Conservation (phyloP, 1,140 invertebrate genomes). For the Bacillus rossius region DNA sequence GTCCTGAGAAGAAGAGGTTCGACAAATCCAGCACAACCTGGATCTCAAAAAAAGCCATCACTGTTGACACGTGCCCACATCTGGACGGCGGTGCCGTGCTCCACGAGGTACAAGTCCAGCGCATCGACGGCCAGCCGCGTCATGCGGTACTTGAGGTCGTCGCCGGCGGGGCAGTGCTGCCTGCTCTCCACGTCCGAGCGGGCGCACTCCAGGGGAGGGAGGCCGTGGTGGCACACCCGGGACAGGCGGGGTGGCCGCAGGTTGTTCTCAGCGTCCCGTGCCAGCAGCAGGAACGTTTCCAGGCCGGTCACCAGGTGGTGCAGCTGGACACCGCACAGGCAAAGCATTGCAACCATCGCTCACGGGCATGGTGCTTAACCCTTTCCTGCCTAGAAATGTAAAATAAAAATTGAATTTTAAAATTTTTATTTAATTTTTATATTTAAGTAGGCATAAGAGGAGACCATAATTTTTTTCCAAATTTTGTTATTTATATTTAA, state of each 20-base stretch:
- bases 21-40: too few species aligned
- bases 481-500: constrained; percentile 6
- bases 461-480: too few species aligned
- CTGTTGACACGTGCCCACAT: constrained; percentile 56
- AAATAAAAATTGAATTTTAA: too few species aligned
- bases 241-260: constrained; percentile 70
- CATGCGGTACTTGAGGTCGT: constrained; percentile 95
- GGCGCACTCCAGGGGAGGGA: constrained; percentile 67
- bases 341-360: too few species aligned
- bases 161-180: constrained; percentile 68
- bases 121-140: constrained; percentile 86
- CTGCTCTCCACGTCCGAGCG: constrained; percentile 60
- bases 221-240: constrained; percentile 80
- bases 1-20: too few species aligned
- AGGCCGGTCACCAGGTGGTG: constrained; percentile 81
- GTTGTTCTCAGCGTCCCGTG: constrained; percentile 85
- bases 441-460: too few species aligned
- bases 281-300: constrained; percentile 83
- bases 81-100: constrained; percentile 80
- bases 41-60: too few species aligned
- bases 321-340: constrained; percentile 47
- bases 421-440: constrained; percentile 4
- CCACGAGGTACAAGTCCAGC: constrained; percentile 86
- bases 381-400: too few species aligned
- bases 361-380: too few species aligned